These are phyloP conservation scores for Zosterops lateralis DNA, from an alignment of 2,113 vertebrate species.

Conservation along the genomic window DNA sequence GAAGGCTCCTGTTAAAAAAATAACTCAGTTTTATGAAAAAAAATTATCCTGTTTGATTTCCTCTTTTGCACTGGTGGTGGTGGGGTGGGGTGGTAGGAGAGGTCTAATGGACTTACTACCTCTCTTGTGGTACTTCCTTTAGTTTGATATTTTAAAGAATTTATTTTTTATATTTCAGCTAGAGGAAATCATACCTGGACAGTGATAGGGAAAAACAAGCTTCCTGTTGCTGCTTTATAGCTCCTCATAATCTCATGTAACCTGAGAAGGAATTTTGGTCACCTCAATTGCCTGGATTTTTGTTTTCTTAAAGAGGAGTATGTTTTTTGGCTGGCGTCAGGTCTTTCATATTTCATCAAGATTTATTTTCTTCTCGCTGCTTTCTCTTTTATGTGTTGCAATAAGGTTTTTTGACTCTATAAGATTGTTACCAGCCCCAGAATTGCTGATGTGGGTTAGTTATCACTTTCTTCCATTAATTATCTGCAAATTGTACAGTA, in stretches of 20 bases:
- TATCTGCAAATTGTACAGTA: neutral
- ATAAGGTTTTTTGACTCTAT: neutral
- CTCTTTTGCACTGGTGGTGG: neutral
- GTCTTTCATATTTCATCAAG: neutral
- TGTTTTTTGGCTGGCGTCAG: neutral
- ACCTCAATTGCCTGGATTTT: neutral
- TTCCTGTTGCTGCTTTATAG: neutral
- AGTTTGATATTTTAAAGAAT: neutral
- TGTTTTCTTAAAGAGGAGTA: neutral
- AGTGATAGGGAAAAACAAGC: neutral
- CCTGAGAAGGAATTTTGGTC: neutral
- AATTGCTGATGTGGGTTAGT: neutral
- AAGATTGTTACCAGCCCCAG: neutral
- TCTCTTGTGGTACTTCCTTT: neutral
- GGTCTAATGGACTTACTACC: neutral
- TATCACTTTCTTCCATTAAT: neutral
- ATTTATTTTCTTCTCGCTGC: neutral
- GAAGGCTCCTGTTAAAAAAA: neutral
- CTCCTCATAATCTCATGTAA: neutral
- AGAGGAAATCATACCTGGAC: neutral
- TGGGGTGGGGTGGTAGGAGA: too few relatives aligned
- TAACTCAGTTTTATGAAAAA: neutral
- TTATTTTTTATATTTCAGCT: neutral
- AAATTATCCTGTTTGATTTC: neutral
- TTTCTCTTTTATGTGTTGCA: neutral